A percentile compares a stretch with the other conserved stretches of the same genome.
Conservation (phyloP, 2,888 invertebrate species). For the Elysia crispata region DNA sequence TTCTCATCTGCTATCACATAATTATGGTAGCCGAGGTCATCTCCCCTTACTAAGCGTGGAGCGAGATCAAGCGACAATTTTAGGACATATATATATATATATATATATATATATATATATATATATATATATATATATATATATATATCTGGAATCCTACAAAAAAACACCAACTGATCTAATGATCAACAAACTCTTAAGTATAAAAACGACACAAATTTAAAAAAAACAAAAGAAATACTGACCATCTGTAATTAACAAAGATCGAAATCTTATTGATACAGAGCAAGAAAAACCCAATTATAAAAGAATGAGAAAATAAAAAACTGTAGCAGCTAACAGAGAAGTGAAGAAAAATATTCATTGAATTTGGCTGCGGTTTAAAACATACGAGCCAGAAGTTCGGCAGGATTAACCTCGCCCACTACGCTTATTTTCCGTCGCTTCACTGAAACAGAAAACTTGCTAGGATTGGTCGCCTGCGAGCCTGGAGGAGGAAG, state of each 20-base stretch:
- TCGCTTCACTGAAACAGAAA: slow-evolving; percentile 26
- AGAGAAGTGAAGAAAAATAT: background rate
- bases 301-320: background rate
- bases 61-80: no score
- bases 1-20: no score
- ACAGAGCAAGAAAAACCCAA: background rate
- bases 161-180: no score
- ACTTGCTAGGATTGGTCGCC: slow-evolving; percentile 1
- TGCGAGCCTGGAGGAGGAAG: slow-evolving; percentile 37
- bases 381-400: slow-evolving; percentile 37
- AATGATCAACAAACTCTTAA: no score
- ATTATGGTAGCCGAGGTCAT: no score
- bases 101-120: no score
- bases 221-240: background rate
- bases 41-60: no score
- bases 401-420: slow-evolving; percentile 41
- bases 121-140: no score
- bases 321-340: background rate
- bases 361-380: background rate
- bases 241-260: no score
- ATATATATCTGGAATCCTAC: no score
- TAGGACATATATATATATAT: no score
- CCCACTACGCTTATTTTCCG: slow-evolving; percentile 43
- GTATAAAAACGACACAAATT: background rate
- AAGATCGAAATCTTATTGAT: background rate